A percentile compares a stretch with the other conserved stretches of the same genome.
These are phyloP conservation scores for Cettia cetti DNA, from an alignment of 2,113 vertebrate species.

Conservation along the genomic window DNA sequence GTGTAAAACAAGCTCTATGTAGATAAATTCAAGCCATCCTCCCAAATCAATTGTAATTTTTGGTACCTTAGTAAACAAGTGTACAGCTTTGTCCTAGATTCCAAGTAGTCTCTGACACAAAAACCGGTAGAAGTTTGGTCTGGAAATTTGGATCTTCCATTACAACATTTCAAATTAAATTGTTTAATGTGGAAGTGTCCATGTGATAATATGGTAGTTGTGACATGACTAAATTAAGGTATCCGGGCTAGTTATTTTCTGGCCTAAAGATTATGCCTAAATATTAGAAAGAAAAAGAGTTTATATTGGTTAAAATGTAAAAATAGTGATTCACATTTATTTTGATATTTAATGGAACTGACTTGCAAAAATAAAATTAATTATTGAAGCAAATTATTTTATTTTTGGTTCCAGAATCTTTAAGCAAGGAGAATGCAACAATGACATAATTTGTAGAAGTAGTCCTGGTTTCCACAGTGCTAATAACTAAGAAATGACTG, in stretches of 20 bases:
- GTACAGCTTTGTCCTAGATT: neutral
- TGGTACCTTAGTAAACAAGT: neutral
- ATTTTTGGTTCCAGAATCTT: neutral
- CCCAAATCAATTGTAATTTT: neutral
- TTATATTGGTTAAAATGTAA: neutral
- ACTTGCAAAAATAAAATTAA: neutral
- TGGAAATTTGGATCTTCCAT: neutral
- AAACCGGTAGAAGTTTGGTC: neutral
- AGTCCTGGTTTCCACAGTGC: neutral
- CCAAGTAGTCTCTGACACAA: neutral
- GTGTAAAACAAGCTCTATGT: rapidly evolving
- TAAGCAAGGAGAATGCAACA: neutral
- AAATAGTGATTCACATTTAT: neutral
- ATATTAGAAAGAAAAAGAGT: neutral
- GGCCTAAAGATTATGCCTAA: neutral
- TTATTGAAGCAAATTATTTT: neutral
- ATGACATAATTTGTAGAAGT: neutral
- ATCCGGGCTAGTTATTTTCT: neutral
- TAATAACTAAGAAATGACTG: neutral
- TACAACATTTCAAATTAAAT: neutral
- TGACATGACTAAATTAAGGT: neutral
- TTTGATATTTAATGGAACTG: neutral
- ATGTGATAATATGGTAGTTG: neutral
- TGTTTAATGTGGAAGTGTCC: neutral
- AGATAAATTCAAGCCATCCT: neutral